Percentiles rank a stretch among this genome's conserved stretches.
phyloP scores from a whole-genome alignment of 2,888 invertebrate species.

The Drosophila barbarae region DNA sequence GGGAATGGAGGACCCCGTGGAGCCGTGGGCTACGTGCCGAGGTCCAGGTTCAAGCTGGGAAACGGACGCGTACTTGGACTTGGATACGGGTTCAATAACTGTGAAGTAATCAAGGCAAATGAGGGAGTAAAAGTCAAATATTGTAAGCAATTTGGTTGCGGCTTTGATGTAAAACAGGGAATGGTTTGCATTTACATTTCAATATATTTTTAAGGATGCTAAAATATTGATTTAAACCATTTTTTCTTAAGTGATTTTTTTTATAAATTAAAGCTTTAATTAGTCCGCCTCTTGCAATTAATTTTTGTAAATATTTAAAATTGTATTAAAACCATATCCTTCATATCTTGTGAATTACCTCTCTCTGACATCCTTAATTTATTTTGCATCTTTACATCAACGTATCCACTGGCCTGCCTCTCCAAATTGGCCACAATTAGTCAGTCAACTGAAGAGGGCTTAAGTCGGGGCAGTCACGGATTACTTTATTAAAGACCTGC shows the following conservation, averaged over 20 bases:
- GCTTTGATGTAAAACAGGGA: too few relatives aligned
- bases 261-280: neutral
- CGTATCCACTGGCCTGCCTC: constrained; percentile 29
- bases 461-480: constrained; percentile 39
- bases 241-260: neutral
- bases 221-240: neutral
- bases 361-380: constrained; percentile 1
- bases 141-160: neutral
- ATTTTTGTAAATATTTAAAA: neutral
- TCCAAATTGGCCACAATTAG: constrained; percentile 55
- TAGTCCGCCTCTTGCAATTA: neutral
- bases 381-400: constrained; percentile 10
- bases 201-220: neutral
- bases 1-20: constrained; percentile 43
- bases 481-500: constrained; percentile 55
- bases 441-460: constrained; percentile 52
- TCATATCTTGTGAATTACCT: neutral
- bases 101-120: constrained; percentile 23
- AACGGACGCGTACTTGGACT: constrained; percentile 11
- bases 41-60: constrained; percentile 32
- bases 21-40: constrained; percentile 54
- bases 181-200: neutral
- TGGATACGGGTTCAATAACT: constrained; percentile 31
- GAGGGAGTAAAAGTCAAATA: constrained; percentile 21
- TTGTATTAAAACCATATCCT: neutral